A percentile compares a stretch with the other conserved stretches of the same genome.
Evolutionary conservation across 2,113 vertebrate species (phyloP).

Genomic region (Seriola rivoliana): DNA sequence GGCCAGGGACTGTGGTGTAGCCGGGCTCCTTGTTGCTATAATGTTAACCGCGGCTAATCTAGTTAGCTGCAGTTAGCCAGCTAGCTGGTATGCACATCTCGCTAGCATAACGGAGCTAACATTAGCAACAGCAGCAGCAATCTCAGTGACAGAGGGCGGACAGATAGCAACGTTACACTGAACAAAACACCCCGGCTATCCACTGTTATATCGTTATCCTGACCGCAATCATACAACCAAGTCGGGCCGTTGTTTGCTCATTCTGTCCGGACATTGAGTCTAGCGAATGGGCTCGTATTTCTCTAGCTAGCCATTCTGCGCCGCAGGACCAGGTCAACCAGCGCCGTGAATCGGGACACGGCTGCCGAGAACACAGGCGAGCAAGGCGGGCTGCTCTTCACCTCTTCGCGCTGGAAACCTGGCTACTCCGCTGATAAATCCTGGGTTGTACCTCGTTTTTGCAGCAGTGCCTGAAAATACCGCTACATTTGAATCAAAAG

Average conservation of each 20-base stretch:
- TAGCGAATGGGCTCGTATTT: slow-evolving; percentile 2
- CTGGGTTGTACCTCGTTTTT: not conserved
- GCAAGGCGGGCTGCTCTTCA: slow-evolving; percentile 71
- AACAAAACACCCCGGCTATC: slow-evolving; percentile 63
- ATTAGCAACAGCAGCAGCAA: slow-evolving; percentile 55
- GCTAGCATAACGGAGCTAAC: slow-evolving; percentile 57
- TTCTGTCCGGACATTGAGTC: not conserved
- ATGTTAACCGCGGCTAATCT: slow-evolving; percentile 61
- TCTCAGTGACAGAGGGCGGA: slow-evolving; percentile 76
- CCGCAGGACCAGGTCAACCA: slow-evolving; percentile 58
- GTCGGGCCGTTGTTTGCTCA: rapidly evolving
- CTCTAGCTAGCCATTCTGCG: slow-evolving; percentile 44
- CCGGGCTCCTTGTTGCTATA: slow-evolving; percentile 45
- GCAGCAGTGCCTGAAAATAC: not conserved
- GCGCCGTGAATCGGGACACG: slow-evolving; percentile 62
- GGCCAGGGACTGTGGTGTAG: slow-evolving; percentile 9
- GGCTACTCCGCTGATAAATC: not conserved
- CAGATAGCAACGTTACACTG: slow-evolving; percentile 46
- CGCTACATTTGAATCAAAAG: not conserved
- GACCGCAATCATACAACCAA: not conserved
- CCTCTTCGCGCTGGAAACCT: slow-evolving; percentile 12
- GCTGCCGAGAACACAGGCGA: slow-evolving; percentile 67
- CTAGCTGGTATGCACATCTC: slow-evolving; percentile 35
- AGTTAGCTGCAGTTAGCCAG: slow-evolving; percentile 57
- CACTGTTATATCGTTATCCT: slow-evolving; percentile 4